Evolutionary conservation across 2,888 invertebrate genomes (phyloP).

Genomic region (Lobophora halterata): DNA sequence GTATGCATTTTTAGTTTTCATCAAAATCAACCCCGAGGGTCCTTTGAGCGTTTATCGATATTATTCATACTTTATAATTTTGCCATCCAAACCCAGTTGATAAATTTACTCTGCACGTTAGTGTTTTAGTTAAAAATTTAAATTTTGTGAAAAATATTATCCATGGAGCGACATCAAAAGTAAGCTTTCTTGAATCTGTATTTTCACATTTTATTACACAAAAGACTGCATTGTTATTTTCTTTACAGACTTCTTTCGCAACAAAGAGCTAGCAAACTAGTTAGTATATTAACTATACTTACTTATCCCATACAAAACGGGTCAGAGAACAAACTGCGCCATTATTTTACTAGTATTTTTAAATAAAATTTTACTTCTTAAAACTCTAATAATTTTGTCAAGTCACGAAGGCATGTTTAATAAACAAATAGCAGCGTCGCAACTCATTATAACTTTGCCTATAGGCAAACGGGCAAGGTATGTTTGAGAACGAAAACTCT

Average conservation of each 20-base stretch:
- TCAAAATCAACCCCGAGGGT: too few species aligned
- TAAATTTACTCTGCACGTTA: too few species aligned
- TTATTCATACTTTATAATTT: too few species aligned
- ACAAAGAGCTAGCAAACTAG: conserved; percentile 24
- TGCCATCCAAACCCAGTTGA: too few species aligned
- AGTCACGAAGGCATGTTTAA: conserved; percentile 48
- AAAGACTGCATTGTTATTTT: conserved; percentile 23
- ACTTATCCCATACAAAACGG: background rate
- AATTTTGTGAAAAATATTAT: conserved; percentile 5
- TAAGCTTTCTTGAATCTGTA: conserved; percentile 13
- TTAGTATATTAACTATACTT: conserved; percentile 17
- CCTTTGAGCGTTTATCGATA: too few species aligned
- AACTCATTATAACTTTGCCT: conserved; percentile 56
- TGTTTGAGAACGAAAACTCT: conserved; percentile 36
- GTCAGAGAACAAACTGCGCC: conserved; percentile 7
- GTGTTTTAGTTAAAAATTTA: too few species aligned
- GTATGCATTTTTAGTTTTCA: too few species aligned
- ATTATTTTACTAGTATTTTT: conserved; percentile 12
- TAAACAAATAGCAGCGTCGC: conserved; percentile 40
- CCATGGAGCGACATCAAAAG: conserved; percentile 8
- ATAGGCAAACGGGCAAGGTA: conserved; percentile 39
- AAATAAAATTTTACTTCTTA: conserved; percentile 17
- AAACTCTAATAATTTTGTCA: conserved; percentile 41
- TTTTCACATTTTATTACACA: conserved; percentile 17
- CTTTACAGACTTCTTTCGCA: conserved; percentile 19